These are phyloP conservation scores for Falco cherrug DNA, from an alignment of 2,797 vertebrate species.

Conservation along the genomic window DNA sequence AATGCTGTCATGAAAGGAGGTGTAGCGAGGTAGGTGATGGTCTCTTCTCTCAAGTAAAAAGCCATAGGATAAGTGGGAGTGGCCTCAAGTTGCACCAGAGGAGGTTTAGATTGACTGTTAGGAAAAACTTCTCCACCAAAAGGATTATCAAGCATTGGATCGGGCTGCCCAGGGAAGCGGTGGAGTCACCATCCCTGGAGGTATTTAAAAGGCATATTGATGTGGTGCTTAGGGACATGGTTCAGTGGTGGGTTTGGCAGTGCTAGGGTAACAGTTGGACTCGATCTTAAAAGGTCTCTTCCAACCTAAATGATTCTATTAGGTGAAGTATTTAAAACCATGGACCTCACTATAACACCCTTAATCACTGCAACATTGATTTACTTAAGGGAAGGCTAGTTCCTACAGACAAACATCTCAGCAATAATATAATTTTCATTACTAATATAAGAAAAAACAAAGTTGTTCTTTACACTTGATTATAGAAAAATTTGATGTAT, in stretches of 20 bases:
- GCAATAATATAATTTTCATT: not conserved
- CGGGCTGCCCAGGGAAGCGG: not conserved
- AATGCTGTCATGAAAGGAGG: not conserved
- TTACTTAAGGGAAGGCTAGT: not conserved
- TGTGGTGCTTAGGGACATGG: not conserved
- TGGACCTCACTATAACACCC: not conserved
- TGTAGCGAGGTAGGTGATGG: fast-evolving
- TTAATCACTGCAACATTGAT: not conserved
- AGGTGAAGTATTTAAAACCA: not conserved
- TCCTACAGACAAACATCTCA: not conserved
- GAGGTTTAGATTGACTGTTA: not conserved
- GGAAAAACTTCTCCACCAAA: not conserved
- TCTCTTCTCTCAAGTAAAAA: not conserved
- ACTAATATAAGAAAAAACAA: not conserved
- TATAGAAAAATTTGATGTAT: not conserved
- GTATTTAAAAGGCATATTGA: not conserved
- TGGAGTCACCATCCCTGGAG: not conserved
- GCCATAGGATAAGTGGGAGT: not conserved
- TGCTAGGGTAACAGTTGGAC: not conserved
- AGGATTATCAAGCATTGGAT: not conserved
- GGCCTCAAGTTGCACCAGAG: not conserved
- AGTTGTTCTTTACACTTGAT: not conserved
- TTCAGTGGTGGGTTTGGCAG: not conserved
- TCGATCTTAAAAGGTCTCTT: not conserved
- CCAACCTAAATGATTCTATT: not conserved